These are phyloP conservation scores for Nephrotoma guestfalica DNA, from an alignment of 2,888 invertebrate species.

Conservation along the genomic window DNA sequence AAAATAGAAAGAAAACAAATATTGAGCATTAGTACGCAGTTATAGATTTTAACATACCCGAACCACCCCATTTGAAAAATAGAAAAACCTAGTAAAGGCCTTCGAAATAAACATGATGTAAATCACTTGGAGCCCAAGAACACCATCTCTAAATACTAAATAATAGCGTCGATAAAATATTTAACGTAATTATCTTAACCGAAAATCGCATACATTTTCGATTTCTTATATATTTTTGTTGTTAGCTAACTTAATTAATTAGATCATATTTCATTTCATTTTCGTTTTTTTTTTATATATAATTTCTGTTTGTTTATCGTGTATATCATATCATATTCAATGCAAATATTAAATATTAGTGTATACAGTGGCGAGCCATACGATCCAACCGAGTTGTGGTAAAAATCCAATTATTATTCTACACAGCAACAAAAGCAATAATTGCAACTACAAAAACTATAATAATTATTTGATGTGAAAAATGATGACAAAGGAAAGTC, in stretches of 20 bases:
- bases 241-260: background rate
- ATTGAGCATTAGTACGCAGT: background rate
- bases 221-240: background rate
- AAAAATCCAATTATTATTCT: background rate
- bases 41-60: background rate
- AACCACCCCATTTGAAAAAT: background rate
- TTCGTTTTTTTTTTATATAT: background rate
- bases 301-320: background rate
- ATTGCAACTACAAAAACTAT: background rate
- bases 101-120: too few relatives aligned
- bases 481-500: background rate
- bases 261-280: background rate
- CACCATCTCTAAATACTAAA: background rate
- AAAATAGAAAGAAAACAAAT: constrained; percentile 16
- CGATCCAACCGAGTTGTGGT: background rate
- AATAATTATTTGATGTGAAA: background rate
- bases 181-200: background rate
- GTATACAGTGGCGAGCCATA: background rate
- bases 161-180: background rate
- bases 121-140: too few relatives aligned
- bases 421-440: background rate
- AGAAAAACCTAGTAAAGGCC: too few relatives aligned
- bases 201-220: background rate
- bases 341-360: background rate
- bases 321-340: background rate